Evolutionary conservation across 2,888 invertebrate genomes (phyloP), one percentile per base, ranked within the genome.

Genomic region (Allygus modestus): DNA sequence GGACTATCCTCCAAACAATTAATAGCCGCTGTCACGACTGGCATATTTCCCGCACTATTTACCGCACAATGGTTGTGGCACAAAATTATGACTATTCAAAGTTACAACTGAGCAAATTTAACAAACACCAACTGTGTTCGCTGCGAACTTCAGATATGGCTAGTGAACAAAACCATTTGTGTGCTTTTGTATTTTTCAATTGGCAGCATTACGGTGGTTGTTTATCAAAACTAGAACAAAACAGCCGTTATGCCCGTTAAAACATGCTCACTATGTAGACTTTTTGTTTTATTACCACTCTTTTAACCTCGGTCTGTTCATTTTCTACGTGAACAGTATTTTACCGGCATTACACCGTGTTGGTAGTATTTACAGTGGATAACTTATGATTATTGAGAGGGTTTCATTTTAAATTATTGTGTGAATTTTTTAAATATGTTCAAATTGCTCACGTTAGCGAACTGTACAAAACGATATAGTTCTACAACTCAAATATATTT

Each of bases 161-260:
- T 23, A 51, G 1, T 58, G 12, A 58, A 58, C 26, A 58, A 58
- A 20, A 17, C 12, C 11, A 15, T 28, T 65, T 17, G 28, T 17
- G 65, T 15, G 28, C 15, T 58, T 58, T 31, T 65, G 65, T 65
- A 31, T 65, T 65, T 20, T 65, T 28, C 65, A 28, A 65, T 65
- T 31, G 31, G 65, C 65, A 65, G 28, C 28, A 17, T 65, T 65
- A 17, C n/a, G 2, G 26, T 31, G 31, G 31, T 17, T 26, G 65
- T 65, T 65, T 65, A 31, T 65, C 65, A 65, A 65, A 65, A 65
- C 28, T 65, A 65, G 28, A 28, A 26, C 65, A 65, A 58, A 65
- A 65, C 65, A 65, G 31, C 65, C 65, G 28, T 65, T 65, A 65
- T 65, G 65, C 28, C 12, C 9, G 65, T 65, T 65, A 65, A 65